Percentiles rank a stretch among this genome's conserved stretches.
These are phyloP conservation scores for Clusia tigrina DNA, from an alignment of 2,888 invertebrate genomes.

Conservation along the genomic window DNA sequence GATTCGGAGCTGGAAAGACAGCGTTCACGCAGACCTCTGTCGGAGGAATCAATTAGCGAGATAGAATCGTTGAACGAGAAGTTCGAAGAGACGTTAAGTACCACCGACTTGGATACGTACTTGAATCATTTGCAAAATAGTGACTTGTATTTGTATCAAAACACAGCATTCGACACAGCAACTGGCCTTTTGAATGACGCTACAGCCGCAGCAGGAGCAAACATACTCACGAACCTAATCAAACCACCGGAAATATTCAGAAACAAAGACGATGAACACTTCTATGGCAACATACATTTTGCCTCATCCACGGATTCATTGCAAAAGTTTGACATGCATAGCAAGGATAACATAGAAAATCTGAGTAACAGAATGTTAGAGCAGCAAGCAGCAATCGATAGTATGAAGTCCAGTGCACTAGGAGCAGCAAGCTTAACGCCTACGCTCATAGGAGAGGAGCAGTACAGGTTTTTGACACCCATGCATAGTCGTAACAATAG, in stretches of 20 bases:
- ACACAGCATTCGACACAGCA: slow-evolving; percentile 35
- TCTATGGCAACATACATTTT: slow-evolving; percentile 63
- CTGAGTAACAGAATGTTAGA: no score
- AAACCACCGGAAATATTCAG: slow-evolving; percentile 63
- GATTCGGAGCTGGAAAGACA: slow-evolving; percentile 69
- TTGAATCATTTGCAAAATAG: slow-evolving; percentile 71
- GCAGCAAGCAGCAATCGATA: slow-evolving; percentile 31
- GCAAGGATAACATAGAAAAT: slow-evolving; percentile 11
- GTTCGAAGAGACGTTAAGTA: slow-evolving; percentile 67
- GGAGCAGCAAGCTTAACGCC: slow-evolving; percentile 46
- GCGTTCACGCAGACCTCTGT: slow-evolving; percentile 76
- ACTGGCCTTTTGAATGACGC: slow-evolving; percentile 46
- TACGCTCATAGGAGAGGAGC: slow-evolving; percentile 40
- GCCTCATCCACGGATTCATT: slow-evolving; percentile 62
- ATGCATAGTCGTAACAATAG: slow-evolving; percentile 72
- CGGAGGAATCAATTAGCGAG: slow-evolving; percentile 77
- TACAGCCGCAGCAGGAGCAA: slow-evolving; percentile 41
- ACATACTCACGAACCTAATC: slow-evolving; percentile 56
- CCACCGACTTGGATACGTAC: slow-evolving; percentile 74
- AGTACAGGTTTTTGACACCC: slow-evolving; percentile 55
- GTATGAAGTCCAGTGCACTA: slow-evolving; percentile 30
- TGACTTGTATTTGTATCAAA: slow-evolving; percentile 62
- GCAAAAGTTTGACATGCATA: slow-evolving; percentile 45
- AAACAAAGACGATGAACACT: slow-evolving; percentile 60
- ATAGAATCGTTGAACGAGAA: slow-evolving; percentile 69